These are phyloP conservation scores for Cremastobaeus sp. DNA, from an alignment of 2,888 invertebrate genomes.

Conservation along the genomic window DNA sequence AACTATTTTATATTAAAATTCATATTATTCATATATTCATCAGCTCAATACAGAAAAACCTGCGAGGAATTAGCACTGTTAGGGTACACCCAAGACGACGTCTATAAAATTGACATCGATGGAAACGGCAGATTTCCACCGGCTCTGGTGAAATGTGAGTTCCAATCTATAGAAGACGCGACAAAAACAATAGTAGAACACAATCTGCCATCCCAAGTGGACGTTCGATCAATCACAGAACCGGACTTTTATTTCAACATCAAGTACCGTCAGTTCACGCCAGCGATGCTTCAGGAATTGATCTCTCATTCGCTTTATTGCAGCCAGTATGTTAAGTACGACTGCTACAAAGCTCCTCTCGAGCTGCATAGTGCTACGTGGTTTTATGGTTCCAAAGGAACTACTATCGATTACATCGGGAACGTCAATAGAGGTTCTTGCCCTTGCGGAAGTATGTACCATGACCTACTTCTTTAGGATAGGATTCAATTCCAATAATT, in stretches of 20 bases:
- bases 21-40: background rate
- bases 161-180: slow-evolving; percentile 90
- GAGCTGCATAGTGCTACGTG: slow-evolving; percentile 93
- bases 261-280: slow-evolving; percentile 92
- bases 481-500: background rate
- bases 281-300: slow-evolving; percentile 93
- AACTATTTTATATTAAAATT: background rate
- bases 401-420: slow-evolving; percentile 90
- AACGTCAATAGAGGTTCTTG: slow-evolving; percentile 83
- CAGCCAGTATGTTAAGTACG: slow-evolving; percentile 92
- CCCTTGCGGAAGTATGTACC: slow-evolving; percentile 79
- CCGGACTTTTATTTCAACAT: slow-evolving; percentile 91
- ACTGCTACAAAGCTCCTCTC: slow-evolving; percentile 92
- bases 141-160: slow-evolving; percentile 94
- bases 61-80: slow-evolving; percentile 94
- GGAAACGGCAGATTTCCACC: slow-evolving; percentile 95
- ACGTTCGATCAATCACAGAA: slow-evolving; percentile 88
- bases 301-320: slow-evolving; percentile 94
- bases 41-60: slow-evolving; percentile 91
- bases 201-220: slow-evolving; percentile 93
- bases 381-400: slow-evolving; percentile 89
- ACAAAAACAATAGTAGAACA: slow-evolving; percentile 94
- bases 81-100: slow-evolving; percentile 93
- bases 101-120: slow-evolving; percentile 95
- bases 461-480: too few species aligned